Evolutionary conservation across 2,888 invertebrate species (phyloP), one percentile per base, ranked within the genome.

Genomic region (Lottia scabra): DNA sequence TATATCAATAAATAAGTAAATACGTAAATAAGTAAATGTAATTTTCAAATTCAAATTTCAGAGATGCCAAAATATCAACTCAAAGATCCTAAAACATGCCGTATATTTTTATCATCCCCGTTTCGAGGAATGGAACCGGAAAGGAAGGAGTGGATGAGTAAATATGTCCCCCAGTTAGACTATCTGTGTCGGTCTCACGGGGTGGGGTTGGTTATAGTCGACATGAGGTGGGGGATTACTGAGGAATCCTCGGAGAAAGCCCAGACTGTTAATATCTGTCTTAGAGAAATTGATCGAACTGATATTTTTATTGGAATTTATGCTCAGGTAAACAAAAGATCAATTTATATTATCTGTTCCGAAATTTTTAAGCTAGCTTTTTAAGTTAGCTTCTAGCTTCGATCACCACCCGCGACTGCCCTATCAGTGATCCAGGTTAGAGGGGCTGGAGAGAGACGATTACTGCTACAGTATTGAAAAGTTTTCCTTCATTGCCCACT

Each of bases 101-200:
- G 85, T 30, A 80, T 86, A 30, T 86, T 86, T 70, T 84, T 85
- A 74, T 86, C 86, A 1, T 86, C 86, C 1, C 86, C 88, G 16
- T 87, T 90, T 69, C 88, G 88, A 68, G 86, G 88, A 5, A 84
- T 90, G 82, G 85, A 87, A 19, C 88, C 85, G 12, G 84, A 90
- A 65, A 77, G 86, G 65, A 82, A 85, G 66, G 84, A 85, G 65
- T 74, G 89, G 23, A 83, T 83, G 8, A 75, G 78, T 15, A 68
- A 72, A 43, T 86, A 86, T 73, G 85, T 83, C 68, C 86, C 86
- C 2, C 78, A 79, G 48, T 78, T 86, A 38, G 77, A 83, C 16
- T 82, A 84, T 65, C 68, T 83, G 13, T 85, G 85, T 77, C 77
- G 74, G 48, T 73, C 78, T 5, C 72, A 78, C 45, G 84, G 84